Conservation (phyloP, 2,113 vertebrate species). For the Silurus glanis region DNA sequence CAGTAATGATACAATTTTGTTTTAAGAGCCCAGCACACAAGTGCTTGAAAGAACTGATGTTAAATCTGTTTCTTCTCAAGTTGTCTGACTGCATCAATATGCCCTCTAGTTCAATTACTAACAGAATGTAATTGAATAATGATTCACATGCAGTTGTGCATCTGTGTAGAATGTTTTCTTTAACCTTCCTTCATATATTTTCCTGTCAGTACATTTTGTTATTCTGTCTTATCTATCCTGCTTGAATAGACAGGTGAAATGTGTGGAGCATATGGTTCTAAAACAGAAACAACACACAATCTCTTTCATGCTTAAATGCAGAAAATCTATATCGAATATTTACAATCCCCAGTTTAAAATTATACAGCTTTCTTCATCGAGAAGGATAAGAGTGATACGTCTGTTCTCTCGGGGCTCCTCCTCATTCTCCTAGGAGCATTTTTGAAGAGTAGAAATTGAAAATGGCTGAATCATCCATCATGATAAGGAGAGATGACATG, state of each 20-base stretch:
- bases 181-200: not conserved
- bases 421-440: conserved; percentile 37
- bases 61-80: conserved; percentile 13
- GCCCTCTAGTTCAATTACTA: conserved; percentile 31
- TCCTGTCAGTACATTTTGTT: conserved; percentile 34
- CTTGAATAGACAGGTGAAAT: conserved; percentile 19
- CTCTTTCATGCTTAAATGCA: not conserved
- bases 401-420: conserved; percentile 24
- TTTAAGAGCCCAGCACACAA: not conserved
- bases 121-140: conserved; percentile 24
- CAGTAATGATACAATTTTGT: not conserved
- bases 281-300: not conserved
- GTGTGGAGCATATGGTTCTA: conserved; percentile 8
- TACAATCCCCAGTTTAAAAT: not conserved
- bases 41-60: not conserved
- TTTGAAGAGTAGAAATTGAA: conserved; percentile 55
- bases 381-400: conserved; percentile 45
- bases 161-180: conserved; percentile 25
- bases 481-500: conserved; percentile 23
- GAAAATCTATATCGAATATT: not conserved
- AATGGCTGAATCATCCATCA: conserved; percentile 57
- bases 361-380: conserved; percentile 45
- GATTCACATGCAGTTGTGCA: conserved; percentile 19
- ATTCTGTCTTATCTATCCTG: not conserved
- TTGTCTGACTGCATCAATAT: not conserved